Conservation (phyloP, 1,140 invertebrate species). For the Lasioglossum albipes region DNA sequence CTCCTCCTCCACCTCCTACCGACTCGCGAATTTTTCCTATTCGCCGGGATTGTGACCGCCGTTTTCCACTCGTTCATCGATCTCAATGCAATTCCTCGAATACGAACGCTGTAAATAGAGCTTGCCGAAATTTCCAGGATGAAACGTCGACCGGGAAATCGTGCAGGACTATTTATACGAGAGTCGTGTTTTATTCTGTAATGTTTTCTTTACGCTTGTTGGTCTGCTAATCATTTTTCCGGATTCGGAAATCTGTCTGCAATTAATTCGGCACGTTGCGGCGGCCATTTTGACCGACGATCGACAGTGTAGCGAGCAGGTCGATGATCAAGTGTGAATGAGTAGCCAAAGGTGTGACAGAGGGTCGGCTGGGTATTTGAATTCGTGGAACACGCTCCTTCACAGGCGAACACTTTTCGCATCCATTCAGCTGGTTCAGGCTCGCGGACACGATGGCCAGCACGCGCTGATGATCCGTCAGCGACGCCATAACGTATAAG, state of each 20-base stretch:
- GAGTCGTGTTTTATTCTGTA: no score
- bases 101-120: no score
- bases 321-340: conserved; percentile 27
- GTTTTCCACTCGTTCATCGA: background rate
- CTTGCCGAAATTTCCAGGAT: no score
- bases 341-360: background rate
- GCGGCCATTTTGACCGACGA: background rate
- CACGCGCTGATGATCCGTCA: conserved; percentile 68
- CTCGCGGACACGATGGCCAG: conserved; percentile 43
- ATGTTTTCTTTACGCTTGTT: no score
- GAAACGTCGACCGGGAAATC: no score
- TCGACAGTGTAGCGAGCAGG: conserved; percentile 13
- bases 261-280: no score
- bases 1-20: background rate
- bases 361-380: background rate
- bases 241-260: no score
- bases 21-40: background rate
- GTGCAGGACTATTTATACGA: no score
- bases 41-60: background rate
- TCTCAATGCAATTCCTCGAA: background rate
- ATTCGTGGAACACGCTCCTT: background rate
- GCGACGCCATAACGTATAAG: conserved; percentile 72
- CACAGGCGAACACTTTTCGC: conserved; percentile 26
- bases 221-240: no score
- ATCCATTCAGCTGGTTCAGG: conserved; percentile 3